phyloP scores from a whole-genome alignment of 2,797 vertebrate species.

The Philypnodon macrostomus region DNA sequence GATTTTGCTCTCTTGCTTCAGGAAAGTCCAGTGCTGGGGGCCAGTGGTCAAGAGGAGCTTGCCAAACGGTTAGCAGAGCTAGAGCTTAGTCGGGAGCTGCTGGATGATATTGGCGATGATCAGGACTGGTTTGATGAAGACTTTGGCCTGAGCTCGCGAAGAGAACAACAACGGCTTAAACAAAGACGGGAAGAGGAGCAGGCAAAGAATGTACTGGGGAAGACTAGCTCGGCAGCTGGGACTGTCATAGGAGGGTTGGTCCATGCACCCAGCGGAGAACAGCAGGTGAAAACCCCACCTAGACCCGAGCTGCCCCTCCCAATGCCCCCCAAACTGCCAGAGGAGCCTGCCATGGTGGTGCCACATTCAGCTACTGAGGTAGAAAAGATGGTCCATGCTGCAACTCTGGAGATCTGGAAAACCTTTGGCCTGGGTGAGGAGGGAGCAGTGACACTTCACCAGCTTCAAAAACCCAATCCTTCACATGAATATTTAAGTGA shows the following conservation, averaged over 20 bases:
- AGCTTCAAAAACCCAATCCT: constrained; percentile 61
- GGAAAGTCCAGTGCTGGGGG: constrained; percentile 91
- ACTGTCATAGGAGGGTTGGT: constrained; percentile 58
- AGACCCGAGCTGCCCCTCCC: constrained; percentile 74
- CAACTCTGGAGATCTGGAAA: constrained; percentile 88
- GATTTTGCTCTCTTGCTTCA: constrained; percentile 44
- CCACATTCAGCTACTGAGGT: constrained; percentile 86
- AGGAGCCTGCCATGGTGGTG: constrained; percentile 85
- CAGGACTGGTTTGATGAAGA: constrained; percentile 99
- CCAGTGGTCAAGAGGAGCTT: constrained; percentile 89
- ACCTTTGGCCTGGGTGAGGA: constrained; percentile 78
- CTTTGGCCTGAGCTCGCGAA: constrained; percentile 90
- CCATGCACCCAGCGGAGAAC: constrained; percentile 63
- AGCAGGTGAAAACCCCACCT: constrained; percentile 72
- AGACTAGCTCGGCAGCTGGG: constrained; percentile 35
- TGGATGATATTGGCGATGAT: constrained; percentile 87
- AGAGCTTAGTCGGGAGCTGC: constrained; percentile 87
- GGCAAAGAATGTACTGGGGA: constrained; percentile 35
- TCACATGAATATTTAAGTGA: constrained; percentile 71
- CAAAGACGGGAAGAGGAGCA: constrained; percentile 63
- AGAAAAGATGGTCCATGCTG: constrained; percentile 84
- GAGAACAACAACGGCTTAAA: constrained; percentile 81
- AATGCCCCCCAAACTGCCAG: constrained; percentile 76
- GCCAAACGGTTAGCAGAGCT: constrained; percentile 91
- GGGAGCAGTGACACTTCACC: constrained; percentile 60